Evolutionary conservation across 2,113 vertebrate species (phyloP), one percentile per base, ranked within the genome.

Genomic region (Cyprinodon brontotheroides): DNA sequence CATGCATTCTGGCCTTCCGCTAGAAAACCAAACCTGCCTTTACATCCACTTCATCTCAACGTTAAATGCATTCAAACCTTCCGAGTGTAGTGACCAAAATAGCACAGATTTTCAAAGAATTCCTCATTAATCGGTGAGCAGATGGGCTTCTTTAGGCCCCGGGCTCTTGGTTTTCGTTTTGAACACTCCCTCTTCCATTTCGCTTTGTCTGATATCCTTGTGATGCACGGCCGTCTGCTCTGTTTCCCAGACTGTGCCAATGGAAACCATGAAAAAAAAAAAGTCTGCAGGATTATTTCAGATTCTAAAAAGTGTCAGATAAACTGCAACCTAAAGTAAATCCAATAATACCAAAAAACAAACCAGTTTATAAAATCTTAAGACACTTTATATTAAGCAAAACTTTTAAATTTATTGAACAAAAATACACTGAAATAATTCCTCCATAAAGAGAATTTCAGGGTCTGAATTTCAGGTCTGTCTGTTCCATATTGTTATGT

Each of bases 71-170:
- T 61, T 77, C 61, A 79, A 84, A 87, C 84, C 86, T 83, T 75
- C 84, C 80, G 61, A 80, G 75, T 53, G 80, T 29, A 12, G 61
- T 48, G 82, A 83, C 81, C n/a, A 84, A 88, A 90, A 92, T 89
- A 90, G 84, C 78, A 82, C 45, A 74, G 75, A 72, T 68, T 64
- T 75, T 75, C 74, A 40, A 74, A 83, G 78, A 85, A 83, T 85
- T 86, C 87, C 72, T 72, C 82, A 83, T 82, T 86, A 81, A 77
- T 88, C 81, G 85, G 87, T 59, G 81, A 86, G 77, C 86, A 87
- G 89, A 87, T 83, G 86, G 91, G 75, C 86, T 89, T 75, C 78
- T 89, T 86, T 79, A 67, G 84, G 81, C 75, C 64, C 29, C 37
- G 0, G 39, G 20, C 38, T 70, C 47, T 65, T 13, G 22, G 36